Base-by-base conservation (phyloP, 1,140 invertebrate genomes). In the Diprion similis region DNA sequence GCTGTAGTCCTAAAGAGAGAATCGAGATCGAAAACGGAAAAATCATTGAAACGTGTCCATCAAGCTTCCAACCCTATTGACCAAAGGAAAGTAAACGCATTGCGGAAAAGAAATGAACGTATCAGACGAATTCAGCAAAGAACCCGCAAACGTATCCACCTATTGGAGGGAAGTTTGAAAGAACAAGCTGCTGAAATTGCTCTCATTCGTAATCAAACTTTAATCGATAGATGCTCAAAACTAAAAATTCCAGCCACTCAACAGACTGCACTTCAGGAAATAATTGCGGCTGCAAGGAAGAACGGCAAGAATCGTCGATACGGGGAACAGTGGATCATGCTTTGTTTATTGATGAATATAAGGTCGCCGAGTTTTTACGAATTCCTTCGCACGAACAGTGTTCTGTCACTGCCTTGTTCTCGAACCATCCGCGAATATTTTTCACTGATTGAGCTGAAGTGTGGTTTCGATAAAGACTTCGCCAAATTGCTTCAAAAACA, bases 401-500 rank as follows among this genome's bases (percentile, higher is more conserved):
- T 59, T 15, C n/a, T 59, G 51, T 9, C 51, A n/a, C 51, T 59
- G n/a, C 51, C 51, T 15, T 59, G 4, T 59, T 15, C 11, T 15
- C 6, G 51, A 59, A 59, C 4, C 51, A 59, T 59, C 51, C 6
- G 51, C 51, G n/a, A 59, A 8, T 59, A 59, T 59, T 46, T 73
- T 73, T 37, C 69, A 8, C 45, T 73, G 19, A 24, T 65, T 0
- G 46, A 72, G 46, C 18, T 37, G 8, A 66, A 64, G 65, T 76
- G 75, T 48, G 77, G 77, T 6, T 75, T 78, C 46, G 77, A 78
- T 46, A 18, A 66, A 11, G 70, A 74, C 37, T 78, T 78, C 73
- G 46, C 65, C 0, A 19, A 72, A 67, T 51, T 77, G n/a, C 64
- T 78, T n/a, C 66, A 71, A 46, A 65, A 65, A 68, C 67, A 71